Percentiles rank a stretch among this genome's conserved stretches.
phyloP scores from a whole-genome alignment of 2,888 invertebrate genomes.

The Eupithecia inturbata region DNA sequence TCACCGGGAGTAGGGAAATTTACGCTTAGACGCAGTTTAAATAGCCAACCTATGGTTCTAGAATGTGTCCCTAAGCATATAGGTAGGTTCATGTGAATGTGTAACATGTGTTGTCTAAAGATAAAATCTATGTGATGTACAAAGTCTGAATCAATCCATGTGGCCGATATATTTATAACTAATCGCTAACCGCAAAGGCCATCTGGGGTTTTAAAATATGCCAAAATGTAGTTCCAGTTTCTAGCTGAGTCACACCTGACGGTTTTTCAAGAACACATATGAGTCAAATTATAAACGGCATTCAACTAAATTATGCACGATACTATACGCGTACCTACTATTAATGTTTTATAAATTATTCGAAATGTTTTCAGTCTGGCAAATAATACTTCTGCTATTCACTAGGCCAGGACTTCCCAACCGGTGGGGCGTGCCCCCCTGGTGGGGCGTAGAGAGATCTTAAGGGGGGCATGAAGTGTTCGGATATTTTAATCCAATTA shows the following conservation, averaged over 20 bases:
- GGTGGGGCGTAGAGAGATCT: too few relatives aligned
- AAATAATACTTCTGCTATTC: not conserved
- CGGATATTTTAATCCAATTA: too few relatives aligned
- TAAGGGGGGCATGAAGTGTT: too few relatives aligned
- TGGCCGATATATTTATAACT: conserved; percentile 56
- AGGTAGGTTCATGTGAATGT: not conserved
- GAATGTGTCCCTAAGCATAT: not conserved
- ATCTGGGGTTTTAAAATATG: conserved; percentile 60
- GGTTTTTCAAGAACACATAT: conserved; percentile 12
- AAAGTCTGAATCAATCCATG: conserved; percentile 59
- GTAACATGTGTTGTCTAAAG: not conserved
- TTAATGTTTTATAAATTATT: not conserved
- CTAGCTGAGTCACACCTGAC: conserved; percentile 19
- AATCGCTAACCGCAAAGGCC: conserved; percentile 60
- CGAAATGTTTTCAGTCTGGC: not conserved
- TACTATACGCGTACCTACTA: not conserved
- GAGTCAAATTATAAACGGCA: not conserved
- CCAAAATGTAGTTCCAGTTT: conserved; percentile 67
- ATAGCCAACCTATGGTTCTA: not conserved
- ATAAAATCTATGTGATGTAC: conserved; percentile 47
- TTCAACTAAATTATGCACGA: conserved; percentile 6
- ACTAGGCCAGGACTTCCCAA: too few relatives aligned
- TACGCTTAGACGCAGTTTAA: not conserved
- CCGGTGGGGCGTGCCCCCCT: too few relatives aligned
- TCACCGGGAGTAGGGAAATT: not conserved